These are phyloP conservation scores for Diorhabda sublineata DNA, from an alignment of 1,140 invertebrate species.

Conservation along the genomic window DNA sequence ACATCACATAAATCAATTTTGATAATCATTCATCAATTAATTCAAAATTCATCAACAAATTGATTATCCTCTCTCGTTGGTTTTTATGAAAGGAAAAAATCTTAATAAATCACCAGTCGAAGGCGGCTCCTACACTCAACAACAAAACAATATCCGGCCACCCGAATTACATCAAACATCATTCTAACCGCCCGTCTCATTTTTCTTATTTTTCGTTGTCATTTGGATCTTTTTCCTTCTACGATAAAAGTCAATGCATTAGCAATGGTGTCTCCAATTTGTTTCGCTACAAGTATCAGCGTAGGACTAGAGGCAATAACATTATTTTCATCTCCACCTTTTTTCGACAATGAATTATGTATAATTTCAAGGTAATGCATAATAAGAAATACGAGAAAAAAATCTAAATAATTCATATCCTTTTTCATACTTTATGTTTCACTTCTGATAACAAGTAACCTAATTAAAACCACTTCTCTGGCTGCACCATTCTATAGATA, in stretches of 20 bases:
- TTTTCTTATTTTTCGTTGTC: too few species aligned
- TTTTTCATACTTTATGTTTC: too few species aligned
- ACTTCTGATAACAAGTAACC: too few species aligned
- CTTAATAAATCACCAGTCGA: neutral
- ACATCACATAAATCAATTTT: conserved; percentile 1
- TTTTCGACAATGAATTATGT: neutral
- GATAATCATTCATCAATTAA: neutral
- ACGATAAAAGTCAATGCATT: neutral
- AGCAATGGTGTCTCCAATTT: neutral
- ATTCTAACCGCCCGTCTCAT: neutral
- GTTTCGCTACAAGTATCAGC: neutral
- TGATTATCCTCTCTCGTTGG: neutral
- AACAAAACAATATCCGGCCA: conserved; percentile 1
- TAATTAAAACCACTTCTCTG: too few species aligned
- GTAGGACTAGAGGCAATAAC: neutral
- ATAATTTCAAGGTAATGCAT: neutral
- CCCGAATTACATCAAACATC: neutral
- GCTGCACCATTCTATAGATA: too few species aligned
- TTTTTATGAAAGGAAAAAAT: neutral
- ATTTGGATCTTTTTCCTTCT: neutral
- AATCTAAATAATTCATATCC: neutral
- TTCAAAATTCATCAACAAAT: conserved; percentile 3
- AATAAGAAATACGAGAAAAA: neutral
- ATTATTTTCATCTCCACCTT: too few species aligned
- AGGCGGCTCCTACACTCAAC: neutral